Conservation (phyloP, 1,140 invertebrate genomes). For the Ridgeia piscesae region DNA sequence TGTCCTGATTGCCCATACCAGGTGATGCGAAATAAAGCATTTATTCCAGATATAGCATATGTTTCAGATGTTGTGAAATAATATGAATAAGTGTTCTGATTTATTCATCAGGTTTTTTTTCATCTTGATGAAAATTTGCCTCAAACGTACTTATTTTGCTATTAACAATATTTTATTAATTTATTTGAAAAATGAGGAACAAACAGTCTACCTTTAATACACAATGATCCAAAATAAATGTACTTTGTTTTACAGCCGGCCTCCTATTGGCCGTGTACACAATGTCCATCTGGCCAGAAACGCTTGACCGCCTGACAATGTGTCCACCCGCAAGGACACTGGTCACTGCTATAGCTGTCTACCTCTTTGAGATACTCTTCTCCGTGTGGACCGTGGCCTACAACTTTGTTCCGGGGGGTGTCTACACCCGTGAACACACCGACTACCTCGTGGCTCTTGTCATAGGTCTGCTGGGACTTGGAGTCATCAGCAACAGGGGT, state of each 20-base stretch:
- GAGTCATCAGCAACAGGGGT: neutral
- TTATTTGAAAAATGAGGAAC: too few species aligned
- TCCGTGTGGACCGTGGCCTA: slow-evolving; percentile 58
- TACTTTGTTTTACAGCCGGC: slow-evolving; percentile 41
- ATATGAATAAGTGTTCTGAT: too few species aligned
- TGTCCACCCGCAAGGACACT: slow-evolving; percentile 49
- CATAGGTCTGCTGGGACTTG: slow-evolving; percentile 29
- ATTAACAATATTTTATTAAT: too few species aligned
- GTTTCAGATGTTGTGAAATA: too few species aligned
- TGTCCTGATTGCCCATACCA: too few species aligned
- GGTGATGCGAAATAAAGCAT: too few species aligned
- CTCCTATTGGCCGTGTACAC: slow-evolving; percentile 48
- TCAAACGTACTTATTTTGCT: too few species aligned
- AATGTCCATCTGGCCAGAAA: slow-evolving; percentile 53
- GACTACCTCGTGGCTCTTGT: slow-evolving; percentile 48
- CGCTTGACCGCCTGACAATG: slow-evolving; percentile 41
- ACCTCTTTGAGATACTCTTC: slow-evolving; percentile 53
- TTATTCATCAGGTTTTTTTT: too few species aligned
- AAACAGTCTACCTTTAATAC: too few species aligned
- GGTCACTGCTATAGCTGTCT: slow-evolving; percentile 47
- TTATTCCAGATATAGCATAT: too few species aligned
- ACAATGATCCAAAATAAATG: too few species aligned
- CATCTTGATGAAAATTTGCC: too few species aligned
- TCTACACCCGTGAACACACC: slow-evolving; percentile 56
- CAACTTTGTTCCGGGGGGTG: slow-evolving; percentile 58